phyloP scores from a whole-genome alignment of 2,888 invertebrate genomes.

The Anthrax anthrax region DNA sequence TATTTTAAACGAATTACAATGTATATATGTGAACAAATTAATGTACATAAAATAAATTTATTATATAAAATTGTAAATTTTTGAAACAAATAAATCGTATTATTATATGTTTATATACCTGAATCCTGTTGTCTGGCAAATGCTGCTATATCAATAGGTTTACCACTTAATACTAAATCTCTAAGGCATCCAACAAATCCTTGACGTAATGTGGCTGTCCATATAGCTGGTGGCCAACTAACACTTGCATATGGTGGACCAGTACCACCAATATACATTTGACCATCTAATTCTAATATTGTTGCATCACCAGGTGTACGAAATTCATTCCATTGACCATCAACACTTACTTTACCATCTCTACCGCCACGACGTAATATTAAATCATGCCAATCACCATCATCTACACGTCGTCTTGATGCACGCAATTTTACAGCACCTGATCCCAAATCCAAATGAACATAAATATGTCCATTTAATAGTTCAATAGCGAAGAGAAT shows the following conservation, averaged over 20 bases:
- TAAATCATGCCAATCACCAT: conserved; percentile 87
- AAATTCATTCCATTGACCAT: conserved; percentile 76
- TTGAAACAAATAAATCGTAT: too few species aligned
- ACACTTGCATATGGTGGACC: conserved; percentile 65
- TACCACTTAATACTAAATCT: conserved; percentile 75
- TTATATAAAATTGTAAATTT: too few species aligned
- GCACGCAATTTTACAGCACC: conserved; percentile 77
- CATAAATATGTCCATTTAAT: conserved; percentile 83
- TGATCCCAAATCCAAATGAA: conserved; percentile 83
- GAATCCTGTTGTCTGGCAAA: conserved; percentile 83
- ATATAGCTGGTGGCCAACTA: conserved; percentile 69
- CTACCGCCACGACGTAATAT: conserved; percentile 66
- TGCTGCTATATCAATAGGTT: conserved; percentile 75
- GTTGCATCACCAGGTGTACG: conserved; percentile 80
- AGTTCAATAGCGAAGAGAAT: conserved; percentile 91
- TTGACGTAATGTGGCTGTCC: conserved; percentile 78
- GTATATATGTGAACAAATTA: too few species aligned
- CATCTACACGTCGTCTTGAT: conserved; percentile 69
- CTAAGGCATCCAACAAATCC: conserved; percentile 91
- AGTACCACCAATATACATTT: conserved; percentile 78
- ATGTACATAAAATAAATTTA: too few species aligned
- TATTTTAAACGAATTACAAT: too few species aligned
- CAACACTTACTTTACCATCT: conserved; percentile 78
- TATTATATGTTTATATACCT: conserved; percentile 35
- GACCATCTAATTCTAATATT: conserved; percentile 75